Evolutionary conservation across 2,797 vertebrate species (phyloP), one percentile per base, ranked within the genome.

Genomic region (Tenualosa thibaudeaui): DNA sequence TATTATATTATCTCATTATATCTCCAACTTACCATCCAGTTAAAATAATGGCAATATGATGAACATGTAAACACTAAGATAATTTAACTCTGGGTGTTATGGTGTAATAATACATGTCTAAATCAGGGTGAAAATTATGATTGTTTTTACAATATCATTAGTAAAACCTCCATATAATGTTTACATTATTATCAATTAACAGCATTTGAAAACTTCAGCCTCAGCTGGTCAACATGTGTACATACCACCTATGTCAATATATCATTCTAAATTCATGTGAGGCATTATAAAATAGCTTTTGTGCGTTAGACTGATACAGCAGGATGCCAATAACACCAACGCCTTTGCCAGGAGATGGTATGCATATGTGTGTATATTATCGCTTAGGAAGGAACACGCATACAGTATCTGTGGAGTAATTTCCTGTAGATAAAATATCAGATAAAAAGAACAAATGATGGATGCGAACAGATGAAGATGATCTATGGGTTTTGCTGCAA

Each of bases 381-480:
- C 37, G 0, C 17, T n/a, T 22, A 3, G 8, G 26, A 37, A 71
- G 65, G 31, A 9, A 3, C 62, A 65, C 24, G 12, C 24, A 65
- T 58, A 46, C 46, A 51, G 0, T 22, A 13, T 26, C 65, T 71
- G 65, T 37, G 26, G 31, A 26, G 65, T 71, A 4, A 37, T 13
- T 46, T 78, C 37, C 71, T 78, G 19, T n/a, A 19, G 71, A 78
- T 17, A 43, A 78, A 46, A 19, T 46, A 46, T 46, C 71, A 7
- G 26, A 78, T 78, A 46, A 43, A 78, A 46, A 46, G 15, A 78
- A 17, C 37, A 78, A 78, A 78, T 78, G 71, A 78, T 78, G 71
- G 71, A 43, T 71, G 65, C 7, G 31, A 40, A 40, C 10, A 5
- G n/a, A 40, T 40, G 15, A 3, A 17, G 31, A 40, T 71, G 68